A percentile compares a stretch with the other conserved stretches of the same genome.
phyloP scores from a whole-genome alignment of 2,113 vertebrate genomes.

The Neomonachus schauinslandi region DNA sequence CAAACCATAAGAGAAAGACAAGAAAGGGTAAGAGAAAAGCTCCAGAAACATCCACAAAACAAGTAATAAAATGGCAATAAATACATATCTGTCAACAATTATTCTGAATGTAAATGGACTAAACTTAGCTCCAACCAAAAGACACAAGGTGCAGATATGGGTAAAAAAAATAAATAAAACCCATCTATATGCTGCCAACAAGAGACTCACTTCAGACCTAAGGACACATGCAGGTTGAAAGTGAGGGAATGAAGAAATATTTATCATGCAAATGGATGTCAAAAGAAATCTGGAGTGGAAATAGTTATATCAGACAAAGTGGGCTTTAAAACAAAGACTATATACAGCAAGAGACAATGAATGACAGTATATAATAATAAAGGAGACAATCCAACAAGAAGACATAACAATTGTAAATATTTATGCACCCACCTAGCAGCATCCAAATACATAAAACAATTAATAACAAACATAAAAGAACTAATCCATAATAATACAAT shows the following conservation, averaged over 20 bases:
- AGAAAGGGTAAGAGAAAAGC: not conserved
- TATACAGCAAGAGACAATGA: not conserved
- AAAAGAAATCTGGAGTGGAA: not conserved
- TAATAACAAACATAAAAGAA: not conserved
- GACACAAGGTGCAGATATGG: not conserved
- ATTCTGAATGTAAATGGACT: not conserved
- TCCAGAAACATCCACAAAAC: not conserved
- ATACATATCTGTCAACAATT: not conserved
- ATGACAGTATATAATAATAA: not conserved
- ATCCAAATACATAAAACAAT: not conserved
- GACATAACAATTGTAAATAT: not conserved
- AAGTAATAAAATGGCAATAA: not conserved
- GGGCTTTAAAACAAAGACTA: not conserved
- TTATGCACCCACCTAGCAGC: not conserved
- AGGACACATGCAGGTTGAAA: not conserved
- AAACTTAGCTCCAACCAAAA: not conserved
- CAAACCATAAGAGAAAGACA: not conserved
- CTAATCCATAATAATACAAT: not conserved
- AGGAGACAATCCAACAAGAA: not conserved
- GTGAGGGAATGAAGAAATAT: not conserved
- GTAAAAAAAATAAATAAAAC: not conserved
- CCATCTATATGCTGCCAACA: not conserved
- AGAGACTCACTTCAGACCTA: not conserved
- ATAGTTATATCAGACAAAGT: not conserved
- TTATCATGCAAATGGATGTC: not conserved